phyloP scores from a whole-genome alignment of 2,113 vertebrate genomes.

The Sorex araneus region DNA sequence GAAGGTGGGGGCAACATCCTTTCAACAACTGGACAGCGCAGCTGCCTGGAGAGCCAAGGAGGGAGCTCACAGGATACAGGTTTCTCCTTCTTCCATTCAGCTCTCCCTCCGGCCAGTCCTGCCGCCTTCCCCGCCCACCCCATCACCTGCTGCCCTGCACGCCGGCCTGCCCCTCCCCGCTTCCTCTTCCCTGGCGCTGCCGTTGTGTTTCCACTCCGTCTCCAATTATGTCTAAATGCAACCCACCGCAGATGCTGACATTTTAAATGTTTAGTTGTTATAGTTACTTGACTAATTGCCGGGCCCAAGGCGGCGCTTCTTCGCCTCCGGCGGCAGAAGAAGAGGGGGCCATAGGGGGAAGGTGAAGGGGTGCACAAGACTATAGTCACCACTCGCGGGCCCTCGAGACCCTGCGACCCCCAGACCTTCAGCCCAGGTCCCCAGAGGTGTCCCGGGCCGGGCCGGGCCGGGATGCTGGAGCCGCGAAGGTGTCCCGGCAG shows the following conservation, averaged over 20 bases:
- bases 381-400: background rate
- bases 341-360: rapidly evolving
- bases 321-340: background rate
- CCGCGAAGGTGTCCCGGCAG: background rate
- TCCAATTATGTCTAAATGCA: constrained; percentile 66
- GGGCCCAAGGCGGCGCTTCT: background rate
- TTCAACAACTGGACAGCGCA: too few relatives aligned
- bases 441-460: background rate
- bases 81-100: too few relatives aligned
- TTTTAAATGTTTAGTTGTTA: constrained; percentile 80
- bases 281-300: constrained; percentile 81
- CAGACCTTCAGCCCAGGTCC: too few relatives aligned
- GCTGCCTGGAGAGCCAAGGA: background rate
- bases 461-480: background rate
- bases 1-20: background rate
- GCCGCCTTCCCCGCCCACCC: background rate
- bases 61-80: background rate
- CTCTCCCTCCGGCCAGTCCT: background rate
- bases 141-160: background rate
- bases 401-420: background rate
- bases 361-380: background rate
- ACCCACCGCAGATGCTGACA: constrained; percentile 77
- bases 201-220: constrained; percentile 42
- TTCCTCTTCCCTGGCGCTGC: constrained; percentile 37
- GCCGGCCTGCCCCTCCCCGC: background rate